Evolutionary conservation across 2,113 vertebrate species (phyloP).

Genomic region (Hydrochoerus hydrochaeris): DNA sequence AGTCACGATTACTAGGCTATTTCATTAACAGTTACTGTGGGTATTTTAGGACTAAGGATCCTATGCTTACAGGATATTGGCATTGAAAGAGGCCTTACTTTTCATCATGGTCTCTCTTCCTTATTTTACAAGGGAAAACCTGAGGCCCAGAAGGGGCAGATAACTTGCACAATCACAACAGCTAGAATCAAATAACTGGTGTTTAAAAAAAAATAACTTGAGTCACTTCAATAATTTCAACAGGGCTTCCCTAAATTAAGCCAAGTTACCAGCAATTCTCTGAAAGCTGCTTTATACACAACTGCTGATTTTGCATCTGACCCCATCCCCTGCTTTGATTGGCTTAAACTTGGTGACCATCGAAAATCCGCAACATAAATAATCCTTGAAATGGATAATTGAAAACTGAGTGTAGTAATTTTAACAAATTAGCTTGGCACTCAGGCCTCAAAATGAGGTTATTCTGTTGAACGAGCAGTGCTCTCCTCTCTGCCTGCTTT

Average conservation of each 20-base stretch:
- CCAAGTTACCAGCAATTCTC: slow-evolving; percentile 23
- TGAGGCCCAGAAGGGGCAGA: not conserved
- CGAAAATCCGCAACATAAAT: slow-evolving; percentile 67
- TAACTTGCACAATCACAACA: not conserved
- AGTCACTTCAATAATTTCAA: not conserved
- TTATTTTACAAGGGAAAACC: not conserved
- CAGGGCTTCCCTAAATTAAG: not conserved
- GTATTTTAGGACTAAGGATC: not conserved
- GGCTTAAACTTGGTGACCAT: slow-evolving; percentile 25
- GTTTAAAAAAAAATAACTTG: not conserved
- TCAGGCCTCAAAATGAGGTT: slow-evolving; percentile 61
- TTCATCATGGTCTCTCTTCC: not conserved
- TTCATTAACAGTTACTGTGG: not conserved
- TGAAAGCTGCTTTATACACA: not conserved
- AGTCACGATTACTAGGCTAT: not conserved
- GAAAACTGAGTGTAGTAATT: slow-evolving; percentile 65
- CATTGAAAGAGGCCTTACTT: not conserved
- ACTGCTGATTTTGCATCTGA: slow-evolving; percentile 21
- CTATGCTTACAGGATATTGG: not conserved
- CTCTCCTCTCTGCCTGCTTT: slow-evolving; percentile 54
- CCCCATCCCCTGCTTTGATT: slow-evolving; percentile 42
- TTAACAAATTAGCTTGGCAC: slow-evolving; percentile 75
- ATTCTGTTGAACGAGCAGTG: slow-evolving; percentile 62
- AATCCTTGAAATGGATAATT: slow-evolving; percentile 74
- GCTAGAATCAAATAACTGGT: not conserved